phyloP scores from a whole-genome alignment of 2,113 vertebrate genomes.

The Prunella fulvescens region DNA sequence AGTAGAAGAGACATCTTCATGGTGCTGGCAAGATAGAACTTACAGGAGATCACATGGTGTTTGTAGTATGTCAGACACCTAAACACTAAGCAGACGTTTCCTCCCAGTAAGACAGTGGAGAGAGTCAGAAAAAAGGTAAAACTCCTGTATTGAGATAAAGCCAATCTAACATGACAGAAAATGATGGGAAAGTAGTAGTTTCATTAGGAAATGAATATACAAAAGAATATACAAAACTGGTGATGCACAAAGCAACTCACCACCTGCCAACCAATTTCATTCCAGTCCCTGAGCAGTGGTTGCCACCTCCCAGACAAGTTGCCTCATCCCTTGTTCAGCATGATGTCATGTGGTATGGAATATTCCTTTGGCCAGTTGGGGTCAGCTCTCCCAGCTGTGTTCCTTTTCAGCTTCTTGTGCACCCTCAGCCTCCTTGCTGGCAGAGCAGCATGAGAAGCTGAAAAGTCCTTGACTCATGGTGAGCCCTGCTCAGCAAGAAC shows the following conservation, averaged over 20 bases:
- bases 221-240: neutral
- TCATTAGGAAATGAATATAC: neutral
- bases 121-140: neutral
- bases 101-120: rapidly evolving
- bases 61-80: neutral
- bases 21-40: neutral
- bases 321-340: neutral
- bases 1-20: neutral
- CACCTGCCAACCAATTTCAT: neutral
- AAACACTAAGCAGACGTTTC: rapidly evolving
- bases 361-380: neutral
- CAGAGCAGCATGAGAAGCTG: neutral
- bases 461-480: neutral
- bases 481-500: neutral
- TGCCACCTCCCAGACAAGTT: neutral
- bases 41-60: neutral
- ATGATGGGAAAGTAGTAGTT: neutral
- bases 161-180: neutral
- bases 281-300: neutral
- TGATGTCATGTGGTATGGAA: neutral
- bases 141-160: neutral
- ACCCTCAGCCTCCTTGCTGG: neutral
- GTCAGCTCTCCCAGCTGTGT: neutral
- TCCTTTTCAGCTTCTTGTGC: neutral
- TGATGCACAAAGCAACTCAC: neutral